Conservation (phyloP, 2,113 vertebrate species). For the Cariama cristata region DNA sequence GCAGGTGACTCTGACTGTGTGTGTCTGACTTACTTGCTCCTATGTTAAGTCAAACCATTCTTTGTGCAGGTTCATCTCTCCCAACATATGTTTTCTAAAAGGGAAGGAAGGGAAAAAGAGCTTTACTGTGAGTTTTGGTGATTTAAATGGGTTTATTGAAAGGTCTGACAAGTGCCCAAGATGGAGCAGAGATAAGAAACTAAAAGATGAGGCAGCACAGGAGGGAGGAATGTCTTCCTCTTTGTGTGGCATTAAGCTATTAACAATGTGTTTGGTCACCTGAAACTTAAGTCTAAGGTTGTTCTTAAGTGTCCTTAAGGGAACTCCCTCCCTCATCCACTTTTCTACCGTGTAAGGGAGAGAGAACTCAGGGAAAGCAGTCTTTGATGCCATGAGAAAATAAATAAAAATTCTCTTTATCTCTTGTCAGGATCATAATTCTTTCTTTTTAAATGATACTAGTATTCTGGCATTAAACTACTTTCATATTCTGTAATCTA, state of each 20-base stretch:
- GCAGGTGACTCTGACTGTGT: rapidly evolving
- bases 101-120: background rate
- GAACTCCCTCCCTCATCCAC: background rate
- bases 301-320: background rate
- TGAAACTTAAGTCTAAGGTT: background rate
- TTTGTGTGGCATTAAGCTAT: background rate
- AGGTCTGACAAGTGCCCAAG: background rate
- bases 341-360: background rate
- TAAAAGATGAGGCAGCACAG: background rate
- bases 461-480: background rate
- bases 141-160: background rate
- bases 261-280: background rate
- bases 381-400: background rate
- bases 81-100: background rate
- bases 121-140: background rate
- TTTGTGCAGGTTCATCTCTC: background rate
- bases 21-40: background rate
- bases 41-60: background rate
- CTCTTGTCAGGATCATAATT: background rate
- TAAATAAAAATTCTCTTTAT: background rate
- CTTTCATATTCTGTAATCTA: background rate
- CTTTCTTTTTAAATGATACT: background rate
- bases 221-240: background rate
- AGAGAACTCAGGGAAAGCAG: background rate
- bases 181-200: background rate